Evolutionary conservation across 1,140 invertebrate species (phyloP), one percentile per base, ranked within the genome.

Genomic region (Meteorus sp.): DNA sequence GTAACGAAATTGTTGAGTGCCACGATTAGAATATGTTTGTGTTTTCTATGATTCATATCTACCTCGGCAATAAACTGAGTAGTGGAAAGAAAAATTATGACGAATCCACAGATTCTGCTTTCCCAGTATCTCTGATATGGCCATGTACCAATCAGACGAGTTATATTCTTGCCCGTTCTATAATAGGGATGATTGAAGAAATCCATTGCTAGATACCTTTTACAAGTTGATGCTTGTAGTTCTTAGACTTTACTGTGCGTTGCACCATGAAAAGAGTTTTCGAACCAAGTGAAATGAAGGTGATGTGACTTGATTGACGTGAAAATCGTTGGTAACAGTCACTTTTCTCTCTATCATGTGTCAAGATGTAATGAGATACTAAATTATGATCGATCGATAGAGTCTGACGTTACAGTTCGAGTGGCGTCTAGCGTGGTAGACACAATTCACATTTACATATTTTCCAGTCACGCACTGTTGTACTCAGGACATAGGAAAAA

Each of bases 141-240:
- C 59, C 59, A 60, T 51, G 41, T 52, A 23, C 59, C 59, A 17
- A 54, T 50, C 7, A 17, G 22, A 15, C 23, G 11, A 20, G 27
- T 39, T 1, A 56, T 50, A n/a, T 6, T 60, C 53, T 48, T 23
- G 23, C 19, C 23, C 6, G 56, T 5, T 22, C 23, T 48, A 25
- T 60, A 60, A 43, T 56, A 60, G 13, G 25, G 44, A n/a, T 51
- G 17, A 9, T 55, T 19, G 25, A 56, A 54, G 7, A 56, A 37
- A 37, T 56, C 52, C 59, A 60, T 60, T 29, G 45, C 27, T 17
- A n/a, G n/a, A n/a, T n/a, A n/a, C n/a, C n/a, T n/a, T n/a, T n/a
- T n/a, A n/a, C n/a, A n/a, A n/a, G n/a, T n/a, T n/a, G n/a, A n/a
- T n/a, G n/a, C n/a, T n/a, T n/a, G n/a, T n/a, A n/a, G n/a, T n/a